Evolutionary conservation across 2,113 vertebrate genomes (phyloP).

Genomic region (Anthoscopus minutus): DNA sequence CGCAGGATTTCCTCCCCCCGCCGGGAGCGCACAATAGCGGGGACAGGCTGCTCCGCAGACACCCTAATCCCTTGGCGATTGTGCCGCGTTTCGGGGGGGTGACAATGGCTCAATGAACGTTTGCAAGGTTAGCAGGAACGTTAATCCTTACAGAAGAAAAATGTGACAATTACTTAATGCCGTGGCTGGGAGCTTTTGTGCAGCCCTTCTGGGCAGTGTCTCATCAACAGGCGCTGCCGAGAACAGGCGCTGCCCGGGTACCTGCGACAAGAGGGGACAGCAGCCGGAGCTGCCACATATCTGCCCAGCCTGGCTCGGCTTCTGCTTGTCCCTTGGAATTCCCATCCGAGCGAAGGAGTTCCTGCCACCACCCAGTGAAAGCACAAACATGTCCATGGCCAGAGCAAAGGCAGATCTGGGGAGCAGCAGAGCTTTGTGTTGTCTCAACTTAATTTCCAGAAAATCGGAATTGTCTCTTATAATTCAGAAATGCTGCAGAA

Average conservation of each 20-base stretch:
- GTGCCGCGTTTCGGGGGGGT: conserved; percentile 56
- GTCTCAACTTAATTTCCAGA: not conserved
- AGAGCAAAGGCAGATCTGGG: not conserved
- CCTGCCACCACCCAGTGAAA: not conserved
- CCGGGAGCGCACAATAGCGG: conserved; percentile 57
- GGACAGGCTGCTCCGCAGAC: conserved; percentile 72
- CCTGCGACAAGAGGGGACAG: not conserved
- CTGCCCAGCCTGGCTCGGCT: not conserved
- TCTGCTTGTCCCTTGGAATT: not conserved
- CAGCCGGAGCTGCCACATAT: not conserved
- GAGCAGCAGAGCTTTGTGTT: not conserved
- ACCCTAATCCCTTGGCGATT: conserved; percentile 68
- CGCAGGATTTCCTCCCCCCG: conserved; percentile 47
- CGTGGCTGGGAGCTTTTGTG: conserved; percentile 20
- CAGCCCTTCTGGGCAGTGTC: not conserved
- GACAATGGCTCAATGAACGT: conserved; percentile 61
- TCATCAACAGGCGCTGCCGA: not conserved
- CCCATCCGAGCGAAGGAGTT: not conserved
- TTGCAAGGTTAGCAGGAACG: conserved; percentile 72
- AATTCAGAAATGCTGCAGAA: not conserved
- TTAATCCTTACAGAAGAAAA: conserved; percentile 68
- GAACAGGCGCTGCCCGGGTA: not conserved
- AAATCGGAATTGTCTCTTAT: not conserved
- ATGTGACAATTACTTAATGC: conserved; percentile 64
- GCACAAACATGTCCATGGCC: not conserved